Base-by-base conservation (phyloP, 2,888 invertebrate genomes). In the Philaethria dido region DNA sequence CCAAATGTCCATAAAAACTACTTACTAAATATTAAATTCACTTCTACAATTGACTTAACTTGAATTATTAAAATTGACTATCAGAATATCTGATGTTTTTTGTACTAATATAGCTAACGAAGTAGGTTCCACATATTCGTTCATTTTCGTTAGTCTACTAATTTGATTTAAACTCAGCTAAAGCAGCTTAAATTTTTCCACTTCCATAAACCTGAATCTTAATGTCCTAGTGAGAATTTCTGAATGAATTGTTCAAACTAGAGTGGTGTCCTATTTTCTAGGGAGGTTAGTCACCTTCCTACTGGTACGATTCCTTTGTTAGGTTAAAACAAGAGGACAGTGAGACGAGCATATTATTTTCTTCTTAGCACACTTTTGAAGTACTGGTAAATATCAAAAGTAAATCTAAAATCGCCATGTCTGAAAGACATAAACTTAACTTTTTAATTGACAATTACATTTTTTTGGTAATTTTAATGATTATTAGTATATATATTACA, bases 231-330 rank as follows among this genome's bases (percentile, higher is more conserved):
- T 20, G 25, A 39, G 48, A 52, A 62, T 52, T 62, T 57, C 13
- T 60, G 54, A 68, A 65, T 63, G 52, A 68, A 68, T 68, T 64
- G 25, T 61, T 57, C 22, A 63, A 44, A 62, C 52, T 52, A 42
- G 48, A 33, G 25, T 59, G 44, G 42, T 63, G 68, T 45, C 45
- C 68, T 47, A 70, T 70, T 65, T 70, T 68, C 62, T 29, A 44
- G 20, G 11, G 44, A 68, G 70, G 68, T 70, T 68, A 70, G 47
- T 68, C 65, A 70, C 65, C 68, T 68, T 64, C 54, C 59, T 16
- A n/a, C 45, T 16, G 42, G 67, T 25, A 14, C 39, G 59, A 52
- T 63, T 70, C 65, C 68, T 70, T 70, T 65, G 68, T 68, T 39
- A n/a, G 45, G 36, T 50, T 36, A 54, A 55, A 45, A 64, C 61